A percentile compares a stretch with the other conserved stretches of the same genome.
These are phyloP conservation scores for Neoarius graeffei DNA, from an alignment of 2,113 vertebrate genomes.

Conservation along the genomic window DNA sequence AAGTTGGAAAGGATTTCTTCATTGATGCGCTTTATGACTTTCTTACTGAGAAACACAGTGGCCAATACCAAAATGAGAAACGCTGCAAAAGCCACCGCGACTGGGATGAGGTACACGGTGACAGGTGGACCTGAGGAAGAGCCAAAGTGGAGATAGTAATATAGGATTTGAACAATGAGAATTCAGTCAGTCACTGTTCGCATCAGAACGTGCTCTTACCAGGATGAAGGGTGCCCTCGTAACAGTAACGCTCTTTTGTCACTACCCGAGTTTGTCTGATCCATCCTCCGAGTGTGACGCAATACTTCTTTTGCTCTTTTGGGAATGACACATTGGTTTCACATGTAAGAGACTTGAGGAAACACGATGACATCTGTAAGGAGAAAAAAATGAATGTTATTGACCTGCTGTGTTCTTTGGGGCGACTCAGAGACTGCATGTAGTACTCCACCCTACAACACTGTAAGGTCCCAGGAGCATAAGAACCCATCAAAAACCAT, in stretches of 20 bases:
- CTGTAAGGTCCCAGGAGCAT: neutral
- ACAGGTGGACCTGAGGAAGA: neutral
- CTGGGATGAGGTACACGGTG: neutral
- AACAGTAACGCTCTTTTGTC: neutral
- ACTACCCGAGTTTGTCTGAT: neutral
- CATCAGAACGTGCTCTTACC: neutral
- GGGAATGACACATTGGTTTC: neutral
- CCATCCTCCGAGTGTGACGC: neutral
- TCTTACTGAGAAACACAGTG: neutral
- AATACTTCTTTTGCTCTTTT: constrained; percentile 9
- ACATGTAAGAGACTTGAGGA: neutral
- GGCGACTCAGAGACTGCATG: neutral
- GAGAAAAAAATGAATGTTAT: too few relatives aligned
- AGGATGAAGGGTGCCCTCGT: neutral
- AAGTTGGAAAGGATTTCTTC: neutral
- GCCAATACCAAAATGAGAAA: neutral
- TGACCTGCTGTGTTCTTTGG: neutral
- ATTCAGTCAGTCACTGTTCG: neutral
- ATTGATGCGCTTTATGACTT: neutral
- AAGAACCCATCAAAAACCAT: neutral
- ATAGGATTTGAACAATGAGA: neutral
- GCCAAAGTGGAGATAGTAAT: neutral
- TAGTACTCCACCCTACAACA: neutral
- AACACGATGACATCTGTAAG: neutral
- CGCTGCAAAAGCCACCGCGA: neutral